Base-by-base conservation (phyloP, 2,113 vertebrate species). In the Riparia riparia region DNA sequence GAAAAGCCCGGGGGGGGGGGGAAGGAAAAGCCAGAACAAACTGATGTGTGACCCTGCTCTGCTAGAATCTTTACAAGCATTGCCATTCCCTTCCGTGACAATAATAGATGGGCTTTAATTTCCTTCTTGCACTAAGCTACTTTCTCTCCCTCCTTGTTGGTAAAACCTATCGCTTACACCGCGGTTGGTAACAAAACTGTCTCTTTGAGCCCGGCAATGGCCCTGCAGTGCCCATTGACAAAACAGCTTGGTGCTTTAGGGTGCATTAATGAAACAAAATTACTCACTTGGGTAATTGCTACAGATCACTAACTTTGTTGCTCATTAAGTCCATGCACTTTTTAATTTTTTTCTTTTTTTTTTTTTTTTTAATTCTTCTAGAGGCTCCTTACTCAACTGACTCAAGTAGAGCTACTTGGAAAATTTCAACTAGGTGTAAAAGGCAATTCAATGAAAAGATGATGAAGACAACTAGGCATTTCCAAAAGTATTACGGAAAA, bases 221-320 rank as follows among this genome's bases (percentile, higher is more conserved):
- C n/a, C 92, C 84, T 86, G 70, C 82, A 86, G 87, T 60, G 90
- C 85, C 90, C 93, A 96, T 51, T 96, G 92, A 17, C 92, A 93
- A 68, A 96, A 83, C 95, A 97, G 93, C 92, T 96, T 90, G 79
- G 60, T 96, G 93, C 95, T 96, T 86, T 63, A 73, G 88, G 96
- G 88, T 71, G 90, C 64, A 74, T 86, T 96, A 93, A 96, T 93
- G 82, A 96, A 92, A 89, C 56, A 86, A 83, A 97, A 96, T 94
- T 94, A 95, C 47, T 88, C 90, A 93, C 88, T 94, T 94, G 93
- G 95, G 93, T 94, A 97, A 95, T 87, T 94, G 81, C 82, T 73
- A 68, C 82, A 93, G 90, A 96, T 95, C 87, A 91, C 95, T 96
- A 96, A 90, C 90, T 94, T 91, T 83, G 90, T 88, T 93, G 93